These are phyloP conservation scores for Lydus trimaculatus DNA, from an alignment of 2,888 invertebrate genomes.

Conservation along the genomic window DNA sequence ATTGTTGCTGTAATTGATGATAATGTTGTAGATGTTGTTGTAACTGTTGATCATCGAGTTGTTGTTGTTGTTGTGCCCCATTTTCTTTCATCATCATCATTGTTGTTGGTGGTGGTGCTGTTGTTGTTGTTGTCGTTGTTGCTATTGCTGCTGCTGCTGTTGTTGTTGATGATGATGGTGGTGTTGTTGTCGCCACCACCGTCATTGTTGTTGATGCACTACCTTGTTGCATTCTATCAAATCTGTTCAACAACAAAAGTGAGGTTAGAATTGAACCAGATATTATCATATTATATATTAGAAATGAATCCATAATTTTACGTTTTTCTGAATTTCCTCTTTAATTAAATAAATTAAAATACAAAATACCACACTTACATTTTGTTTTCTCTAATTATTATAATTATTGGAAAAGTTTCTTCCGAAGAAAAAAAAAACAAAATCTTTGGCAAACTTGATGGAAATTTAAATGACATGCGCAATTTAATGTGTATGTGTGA, in stretches of 20 bases:
- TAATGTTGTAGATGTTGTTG: not conserved
- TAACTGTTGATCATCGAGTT: not conserved
- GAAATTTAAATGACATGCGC: not conserved
- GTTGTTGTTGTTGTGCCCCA: not conserved
- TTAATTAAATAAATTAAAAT: too few species aligned
- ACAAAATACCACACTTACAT: too few species aligned
- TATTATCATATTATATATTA: too few species aligned
- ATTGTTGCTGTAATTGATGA: conserved; percentile 41
- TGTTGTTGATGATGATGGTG: too few species aligned
- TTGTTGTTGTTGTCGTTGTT: not conserved
- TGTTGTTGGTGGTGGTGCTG: not conserved
- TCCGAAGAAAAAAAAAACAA: not conserved
- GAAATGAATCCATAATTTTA: too few species aligned
- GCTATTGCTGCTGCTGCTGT: not conserved
- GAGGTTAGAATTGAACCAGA: not conserved
- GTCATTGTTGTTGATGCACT: not conserved
- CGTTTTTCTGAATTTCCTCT: too few species aligned
- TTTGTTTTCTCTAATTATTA: too few species aligned
- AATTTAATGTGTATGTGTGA: not conserved
- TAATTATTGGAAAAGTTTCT: too few species aligned
- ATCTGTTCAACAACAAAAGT: not conserved
- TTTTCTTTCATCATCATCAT: too few species aligned
- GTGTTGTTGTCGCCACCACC: too few species aligned
- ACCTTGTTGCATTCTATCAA: not conserved
- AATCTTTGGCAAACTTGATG: not conserved